Conservation (phyloP, 2,797 vertebrate species). For the Philypnodon macrostomus region DNA sequence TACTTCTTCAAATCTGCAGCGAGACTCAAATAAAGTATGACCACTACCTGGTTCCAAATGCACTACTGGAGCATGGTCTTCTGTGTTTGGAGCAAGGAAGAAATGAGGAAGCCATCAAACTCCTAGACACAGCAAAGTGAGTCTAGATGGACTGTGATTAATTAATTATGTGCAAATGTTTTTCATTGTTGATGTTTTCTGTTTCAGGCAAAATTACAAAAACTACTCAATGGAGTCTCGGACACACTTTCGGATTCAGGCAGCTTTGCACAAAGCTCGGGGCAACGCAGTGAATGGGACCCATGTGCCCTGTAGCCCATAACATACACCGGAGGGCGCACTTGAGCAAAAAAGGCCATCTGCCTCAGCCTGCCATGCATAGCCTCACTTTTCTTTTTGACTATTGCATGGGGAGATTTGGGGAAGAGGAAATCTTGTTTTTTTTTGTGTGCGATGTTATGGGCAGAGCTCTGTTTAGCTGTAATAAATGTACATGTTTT, state of each 20-base stretch:
- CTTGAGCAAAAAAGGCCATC: slow-evolving; percentile 34
- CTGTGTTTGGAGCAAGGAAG: slow-evolving; percentile 87
- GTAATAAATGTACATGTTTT: slow-evolving; percentile 22
- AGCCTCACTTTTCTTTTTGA: no score
- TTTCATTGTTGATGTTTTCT: slow-evolving; percentile 26
- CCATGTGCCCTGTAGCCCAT: slow-evolving; percentile 73
- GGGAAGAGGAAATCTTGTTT: slow-evolving; percentile 25
- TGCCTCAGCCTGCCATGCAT: no score
- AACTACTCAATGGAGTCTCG: slow-evolving; percentile 99
- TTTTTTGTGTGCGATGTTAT: slow-evolving; percentile 8
- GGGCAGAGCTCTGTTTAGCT: slow-evolving; percentile 21
- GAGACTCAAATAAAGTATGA: slow-evolving; percentile 96
- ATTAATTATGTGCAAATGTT: slow-evolving; percentile 5
- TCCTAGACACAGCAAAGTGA: slow-evolving; percentile 93
- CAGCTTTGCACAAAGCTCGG: slow-evolving; percentile 90
- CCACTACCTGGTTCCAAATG: slow-evolving; percentile 95
- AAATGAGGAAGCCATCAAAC: slow-evolving; percentile 86
- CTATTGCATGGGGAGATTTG: slow-evolving; percentile 20
- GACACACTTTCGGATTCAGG: slow-evolving; percentile 98
- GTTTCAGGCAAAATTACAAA: slow-evolving; percentile 94
- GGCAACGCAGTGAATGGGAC: slow-evolving; percentile 77
- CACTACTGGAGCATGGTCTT: slow-evolving; percentile 89
- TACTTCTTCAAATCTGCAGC: slow-evolving; percentile 68
- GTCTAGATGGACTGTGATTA: slow-evolving; percentile 26
- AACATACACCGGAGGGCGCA: slow-evolving; percentile 44